Conservation (phyloP, 2,113 vertebrate species). For the Sturnus vulgaris region DNA sequence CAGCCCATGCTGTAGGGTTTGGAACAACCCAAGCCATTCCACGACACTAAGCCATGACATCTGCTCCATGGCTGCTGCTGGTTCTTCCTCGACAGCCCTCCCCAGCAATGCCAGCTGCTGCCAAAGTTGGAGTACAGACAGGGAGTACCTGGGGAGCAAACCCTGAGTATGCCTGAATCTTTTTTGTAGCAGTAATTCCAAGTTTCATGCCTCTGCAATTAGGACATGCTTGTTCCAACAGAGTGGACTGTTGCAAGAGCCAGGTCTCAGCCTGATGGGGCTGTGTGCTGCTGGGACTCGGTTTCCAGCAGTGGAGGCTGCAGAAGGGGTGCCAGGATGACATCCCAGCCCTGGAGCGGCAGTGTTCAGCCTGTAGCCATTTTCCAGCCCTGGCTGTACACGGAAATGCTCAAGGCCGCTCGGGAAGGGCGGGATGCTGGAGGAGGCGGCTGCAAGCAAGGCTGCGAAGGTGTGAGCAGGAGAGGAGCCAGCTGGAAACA, state of each 20-base stretch:
- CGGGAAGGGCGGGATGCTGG: background rate
- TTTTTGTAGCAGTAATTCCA: background rate
- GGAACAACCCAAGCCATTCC: background rate
- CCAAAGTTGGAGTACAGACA: rapidly evolving
- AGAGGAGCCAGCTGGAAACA: background rate
- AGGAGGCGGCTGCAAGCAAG: background rate
- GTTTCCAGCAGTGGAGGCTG: rapidly evolving
- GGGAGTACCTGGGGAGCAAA: background rate
- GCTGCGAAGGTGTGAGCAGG: background rate
- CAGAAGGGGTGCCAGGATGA: background rate
- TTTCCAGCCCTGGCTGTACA: background rate
- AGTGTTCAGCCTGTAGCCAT: background rate
- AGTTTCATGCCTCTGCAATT: background rate
- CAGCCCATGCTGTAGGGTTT: background rate
- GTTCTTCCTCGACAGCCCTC: rapidly evolving
- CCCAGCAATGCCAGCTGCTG: rapidly evolving
- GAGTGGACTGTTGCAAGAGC: background rate
- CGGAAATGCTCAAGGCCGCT: background rate
- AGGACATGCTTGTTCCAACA: background rate
- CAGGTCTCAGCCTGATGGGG: background rate
- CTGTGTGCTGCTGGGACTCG: background rate
- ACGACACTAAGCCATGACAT: background rate
- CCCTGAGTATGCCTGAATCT: no score
- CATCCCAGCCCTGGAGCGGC: background rate
- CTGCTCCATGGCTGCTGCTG: rapidly evolving